phyloP scores from a whole-genome alignment of 2,888 invertebrate species.

The Gnatocerus cornutus region DNA sequence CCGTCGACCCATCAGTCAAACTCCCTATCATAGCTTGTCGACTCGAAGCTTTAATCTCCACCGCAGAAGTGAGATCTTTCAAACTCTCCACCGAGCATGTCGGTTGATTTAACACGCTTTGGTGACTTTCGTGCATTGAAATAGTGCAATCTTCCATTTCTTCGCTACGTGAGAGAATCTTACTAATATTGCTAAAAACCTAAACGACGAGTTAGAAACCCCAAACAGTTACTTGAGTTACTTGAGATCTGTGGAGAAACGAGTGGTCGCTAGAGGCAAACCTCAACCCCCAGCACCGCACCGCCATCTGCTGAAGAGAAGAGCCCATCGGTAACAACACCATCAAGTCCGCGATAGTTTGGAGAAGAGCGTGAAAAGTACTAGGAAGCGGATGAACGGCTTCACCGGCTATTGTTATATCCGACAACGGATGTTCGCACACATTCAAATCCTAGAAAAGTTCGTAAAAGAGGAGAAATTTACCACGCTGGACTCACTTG shows the following conservation, averaged over 20 bases:
- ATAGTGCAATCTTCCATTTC: constrained; percentile 79
- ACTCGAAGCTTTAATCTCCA: constrained; percentile 92
- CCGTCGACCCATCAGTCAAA: constrained; percentile 93
- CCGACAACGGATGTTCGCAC: constrained; percentile 87
- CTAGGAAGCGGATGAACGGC: constrained; percentile 77
- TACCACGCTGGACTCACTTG: constrained; percentile 58
- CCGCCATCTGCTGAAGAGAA: constrained; percentile 91
- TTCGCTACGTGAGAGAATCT: constrained; percentile 94
- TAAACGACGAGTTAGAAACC: constrained; percentile 59
- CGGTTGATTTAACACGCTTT: constrained; percentile 70
- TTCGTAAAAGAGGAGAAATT: constrained; percentile 23
- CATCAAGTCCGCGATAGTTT: constrained; percentile 94
- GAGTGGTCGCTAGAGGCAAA: constrained; percentile 92
- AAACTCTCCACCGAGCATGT: constrained; percentile 77
- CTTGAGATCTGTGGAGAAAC: constrained; percentile 83
- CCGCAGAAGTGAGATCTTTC: constrained; percentile 82
- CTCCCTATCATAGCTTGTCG: constrained; percentile 95
- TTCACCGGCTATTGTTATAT: constrained; percentile 84
- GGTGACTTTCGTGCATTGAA: constrained; percentile 76
- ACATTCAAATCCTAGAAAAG: constrained; percentile 73
- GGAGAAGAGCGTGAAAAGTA: constrained; percentile 87
- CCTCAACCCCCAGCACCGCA: constrained; percentile 93
- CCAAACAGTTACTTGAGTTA: too few relatives aligned
- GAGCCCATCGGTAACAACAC: constrained; percentile 90
- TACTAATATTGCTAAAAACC: constrained; percentile 96